Base-by-base conservation (phyloP, 2,888 invertebrate genomes). In the Cinara cedri region DNA sequence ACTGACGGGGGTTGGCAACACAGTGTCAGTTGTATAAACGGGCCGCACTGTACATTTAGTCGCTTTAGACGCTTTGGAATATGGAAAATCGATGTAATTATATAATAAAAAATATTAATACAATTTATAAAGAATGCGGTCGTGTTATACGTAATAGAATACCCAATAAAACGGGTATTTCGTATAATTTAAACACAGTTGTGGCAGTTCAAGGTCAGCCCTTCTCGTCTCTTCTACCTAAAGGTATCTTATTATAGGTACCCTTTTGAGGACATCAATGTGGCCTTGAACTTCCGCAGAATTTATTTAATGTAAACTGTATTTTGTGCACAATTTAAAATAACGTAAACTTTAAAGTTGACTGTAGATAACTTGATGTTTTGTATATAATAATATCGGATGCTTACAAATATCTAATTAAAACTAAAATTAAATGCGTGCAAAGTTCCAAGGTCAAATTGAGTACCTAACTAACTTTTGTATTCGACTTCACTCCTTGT, bases 1-100 rank as follows among this genome's bases (percentile, higher is more conserved):
- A 78, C 78, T 70, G 78, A 42, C 78, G 70, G 42, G 78, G 76
- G 66, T 78, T 78, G 60, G 78, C 49, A 51, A 78, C 78, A 78
- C 78, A 78, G 78, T 68, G 78, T 78, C 78, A 68, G 70, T 78
- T 55, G 78, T 78, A 46, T 70, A 70, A 78, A 78, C 14, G 21
- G 78, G 78, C 24, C 78, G 78, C 78, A 78, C 78, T 60, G 78
- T 78, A 78, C 60, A 78, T 78, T 78, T 78, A 78, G 78, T 78
- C 68, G 78, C 78, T 78, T 78, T 68, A 78, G 68, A 70, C 68
- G 78, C 78, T 78, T 74, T 78, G 78, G 78, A 78, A 51, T 78
- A 78, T 78, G 78, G 78, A 70, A 70, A 76, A 66, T 75, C 24
- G 44, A 76, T 19, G 54, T 76, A 76, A 68, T 68, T 68, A 60